Base-by-base conservation (phyloP, 2,888 invertebrate species). In the Phaonia tiefii region DNA sequence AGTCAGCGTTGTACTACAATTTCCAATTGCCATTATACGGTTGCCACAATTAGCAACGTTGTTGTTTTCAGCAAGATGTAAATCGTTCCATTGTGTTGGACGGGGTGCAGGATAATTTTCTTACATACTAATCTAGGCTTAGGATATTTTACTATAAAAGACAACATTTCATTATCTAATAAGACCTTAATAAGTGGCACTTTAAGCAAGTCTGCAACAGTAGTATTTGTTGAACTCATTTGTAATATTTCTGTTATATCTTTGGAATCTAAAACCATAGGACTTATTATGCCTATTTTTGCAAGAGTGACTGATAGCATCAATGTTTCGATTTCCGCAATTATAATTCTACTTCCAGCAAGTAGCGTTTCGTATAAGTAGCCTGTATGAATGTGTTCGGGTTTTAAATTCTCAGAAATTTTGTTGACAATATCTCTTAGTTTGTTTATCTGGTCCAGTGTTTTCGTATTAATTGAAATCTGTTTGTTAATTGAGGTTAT, bases 1-100 rank as follows among this genome's bases (percentile, higher is more conserved):
- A 31, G 79, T 79, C 4, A 78, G 65, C 13, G 74, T 70, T 15
- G 75, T 44, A 17, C 51, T 82, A 37, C 82, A 82, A 46, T 72
- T 66, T 26, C 58, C 73, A 51, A 82, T 56, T 49, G 72, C 71
- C n/a, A 83, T 3, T n/a, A 77, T 70, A 65, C 44, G 20, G 22
- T 54, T 22, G 10, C 22, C 54, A 25, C 54, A 54, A 17, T 67
- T 58, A 15, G 58, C 54, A 11, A 74, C 44, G 15, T 66, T 74
- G 39, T 74, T 51, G 3, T 66, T 22, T 26, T 13, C 42, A 22
- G 42, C 44, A 8, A 74, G 31, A 31, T 75, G 37, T 17, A 78
- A 20, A 72, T 42, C 1, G 54, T 72, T 15, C 31, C 31, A 54
- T 78, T 73, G 11, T 73, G 79, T 22, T 73, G 69, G 15, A 74